Evolutionary conservation across 2,888 invertebrate species (phyloP), one percentile per base, ranked within the genome.

Genomic region (Brachyptera risi): DNA sequence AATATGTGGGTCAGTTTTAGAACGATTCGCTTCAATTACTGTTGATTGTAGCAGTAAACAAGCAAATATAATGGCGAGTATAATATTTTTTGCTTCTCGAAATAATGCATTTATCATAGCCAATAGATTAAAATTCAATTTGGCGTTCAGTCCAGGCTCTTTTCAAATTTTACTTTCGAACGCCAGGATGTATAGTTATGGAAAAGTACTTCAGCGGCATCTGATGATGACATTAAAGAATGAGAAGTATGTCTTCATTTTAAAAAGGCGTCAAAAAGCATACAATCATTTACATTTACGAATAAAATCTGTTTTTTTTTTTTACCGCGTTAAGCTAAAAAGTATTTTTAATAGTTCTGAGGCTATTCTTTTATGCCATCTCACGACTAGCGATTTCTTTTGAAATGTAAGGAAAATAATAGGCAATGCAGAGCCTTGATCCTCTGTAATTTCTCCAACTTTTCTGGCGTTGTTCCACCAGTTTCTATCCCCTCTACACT

Each of bases 351-450:
- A 37, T 7, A 26, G 47, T 51, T 47, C 47, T 47, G n/a, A 51
- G 51, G 9, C 21, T 54, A 35, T 35, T 54, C 54, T 54, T 54
- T 17, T 54, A 15, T 35, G 9, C 35, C 24, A 9, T 47, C 24
- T 35, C 21, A 21, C 19, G 35, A 35, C 17, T 51, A 4, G n/a
- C 3, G 51, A 54, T 24, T 23, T 60, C 60, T 60, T 60, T 44
- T 35, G 37, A 37, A 60, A 60, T 56, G 56, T 54, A 27, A 56
- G 54, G 60, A 60, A 60, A 60, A 60, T 59, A 54, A 42, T 56
- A 56, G 19, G 3, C n/a, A n/a, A n/a, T n/a, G n/a, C n/a, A n/a
- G n/a, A n/a, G 40, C 44, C 60, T 54, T 44, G 60, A 56, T 60
- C 47, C 60, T 19, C 26, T 60, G 56, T 56, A 60, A 60, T 60